A percentile compares a stretch with the other conserved stretches of the same genome.
phyloP scores from a whole-genome alignment of 2,888 invertebrate species.

The Tetropium fuscum region DNA sequence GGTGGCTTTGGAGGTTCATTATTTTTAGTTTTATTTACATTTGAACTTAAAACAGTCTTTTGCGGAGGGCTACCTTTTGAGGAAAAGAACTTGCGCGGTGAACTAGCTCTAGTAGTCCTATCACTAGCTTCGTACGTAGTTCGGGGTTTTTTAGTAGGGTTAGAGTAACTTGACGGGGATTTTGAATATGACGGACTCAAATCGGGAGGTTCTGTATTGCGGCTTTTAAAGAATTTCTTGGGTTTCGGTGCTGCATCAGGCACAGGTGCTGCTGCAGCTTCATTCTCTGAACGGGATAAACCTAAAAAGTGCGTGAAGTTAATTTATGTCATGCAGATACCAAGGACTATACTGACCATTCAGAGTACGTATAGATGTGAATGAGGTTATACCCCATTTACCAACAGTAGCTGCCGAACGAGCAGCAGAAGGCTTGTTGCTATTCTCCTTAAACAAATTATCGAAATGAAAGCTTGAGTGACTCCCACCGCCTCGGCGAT shows the following conservation, averaged over 20 bases:
- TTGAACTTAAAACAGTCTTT: constrained; percentile 59
- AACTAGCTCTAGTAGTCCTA: constrained; percentile 38
- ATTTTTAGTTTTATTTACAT: constrained; percentile 56
- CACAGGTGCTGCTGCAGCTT: constrained; percentile 35
- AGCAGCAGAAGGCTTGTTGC: constrained; percentile 88
- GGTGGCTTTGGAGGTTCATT: constrained; percentile 71
- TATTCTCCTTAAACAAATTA: constrained; percentile 78
- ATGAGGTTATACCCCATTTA: constrained; percentile 95
- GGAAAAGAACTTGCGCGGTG: constrained; percentile 60
- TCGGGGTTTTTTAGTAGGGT: constrained; percentile 49
- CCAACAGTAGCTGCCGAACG: constrained; percentile 92
- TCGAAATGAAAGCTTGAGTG: constrained; percentile 75
- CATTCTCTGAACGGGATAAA: constrained; percentile 43
- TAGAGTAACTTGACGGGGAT: constrained; percentile 42
- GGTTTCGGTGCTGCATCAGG: constrained; percentile 73
- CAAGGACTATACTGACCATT: constrained; percentile 70
- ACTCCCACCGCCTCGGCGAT: constrained; percentile 63
- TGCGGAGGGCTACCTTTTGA: constrained; percentile 57
- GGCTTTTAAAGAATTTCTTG: constrained; percentile 91
- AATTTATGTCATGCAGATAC: not conserved
- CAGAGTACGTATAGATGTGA: constrained; percentile 87
- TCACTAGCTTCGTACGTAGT: constrained; percentile 42
- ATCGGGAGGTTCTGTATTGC: constrained; percentile 76
- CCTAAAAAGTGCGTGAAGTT: constrained; percentile 25
- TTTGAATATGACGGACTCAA: constrained; percentile 43